Evolutionary conservation across 2,888 invertebrate genomes (phyloP).

Genomic region (Criorhina ranunculi): DNA sequence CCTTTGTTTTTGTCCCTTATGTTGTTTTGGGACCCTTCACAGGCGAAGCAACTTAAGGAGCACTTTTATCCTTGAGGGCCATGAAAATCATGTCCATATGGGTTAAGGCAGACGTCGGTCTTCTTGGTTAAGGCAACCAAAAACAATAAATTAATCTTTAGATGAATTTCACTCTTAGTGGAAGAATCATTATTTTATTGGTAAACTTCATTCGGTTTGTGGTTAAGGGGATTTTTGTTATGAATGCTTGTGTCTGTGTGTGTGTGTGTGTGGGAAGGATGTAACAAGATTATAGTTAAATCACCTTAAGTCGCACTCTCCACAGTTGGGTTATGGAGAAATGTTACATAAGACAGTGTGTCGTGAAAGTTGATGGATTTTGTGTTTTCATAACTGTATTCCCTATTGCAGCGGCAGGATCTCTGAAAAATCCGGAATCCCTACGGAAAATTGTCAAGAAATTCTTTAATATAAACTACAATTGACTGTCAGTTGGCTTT

Average conservation of each 20-base stretch:
- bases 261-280: conserved; percentile 15
- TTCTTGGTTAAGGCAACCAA: conserved; percentile 40
- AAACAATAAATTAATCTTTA: conserved; percentile 73
- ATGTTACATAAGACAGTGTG: conserved; percentile 20
- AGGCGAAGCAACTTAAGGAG: conserved; percentile 50
- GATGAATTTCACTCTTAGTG: conserved; percentile 51
- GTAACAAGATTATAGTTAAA: conserved; percentile 31
- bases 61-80: conserved; percentile 57
- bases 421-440: too few relatives aligned
- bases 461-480: too few relatives aligned
- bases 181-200: conserved; percentile 66
- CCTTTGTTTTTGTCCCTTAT: conserved; percentile 53
- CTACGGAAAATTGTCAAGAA: too few relatives aligned
- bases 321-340: neutral
- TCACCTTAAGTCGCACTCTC: conserved; percentile 12
- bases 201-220: conserved; percentile 42
- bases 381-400: too few relatives aligned
- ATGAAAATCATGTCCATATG: conserved; percentile 74
- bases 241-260: neutral
- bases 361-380: neutral
- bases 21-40: conserved; percentile 35
- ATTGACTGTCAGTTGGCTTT: too few relatives aligned
- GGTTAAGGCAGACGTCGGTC: conserved; percentile 49
- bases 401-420: too few relatives aligned
- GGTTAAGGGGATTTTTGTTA: neutral